Conservation (phyloP, 2,797 vertebrate genomes). For the Trematomus bernacchii region DNA sequence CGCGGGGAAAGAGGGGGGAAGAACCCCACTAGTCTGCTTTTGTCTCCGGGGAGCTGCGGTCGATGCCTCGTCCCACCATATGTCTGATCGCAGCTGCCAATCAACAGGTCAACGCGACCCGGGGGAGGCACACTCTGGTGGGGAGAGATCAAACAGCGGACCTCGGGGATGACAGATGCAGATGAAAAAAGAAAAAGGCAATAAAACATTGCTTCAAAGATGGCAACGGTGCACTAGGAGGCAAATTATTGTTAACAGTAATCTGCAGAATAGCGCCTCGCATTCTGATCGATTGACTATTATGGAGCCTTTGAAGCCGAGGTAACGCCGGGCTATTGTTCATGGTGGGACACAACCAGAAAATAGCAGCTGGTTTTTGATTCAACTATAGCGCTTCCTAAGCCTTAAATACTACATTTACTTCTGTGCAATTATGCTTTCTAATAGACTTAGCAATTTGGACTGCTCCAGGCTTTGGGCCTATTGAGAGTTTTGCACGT, state of each 20-base stretch:
- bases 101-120: constrained; percentile 88
- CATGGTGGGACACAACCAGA: constrained; percentile 74
- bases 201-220: constrained; percentile 87
- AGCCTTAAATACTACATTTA: constrained; percentile 76
- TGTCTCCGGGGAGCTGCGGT: constrained; percentile 81
- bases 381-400: constrained; percentile 66
- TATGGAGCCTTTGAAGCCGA: constrained; percentile 84
- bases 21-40: constrained; percentile 75
- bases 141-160: constrained; percentile 85
- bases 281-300: constrained; percentile 86
- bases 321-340: constrained; percentile 80
- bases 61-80: constrained; percentile 87
- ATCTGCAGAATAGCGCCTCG: constrained; percentile 84
- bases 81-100: constrained; percentile 89
- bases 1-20: constrained; percentile 17
- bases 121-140: constrained; percentile 80
- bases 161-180: constrained; percentile 85
- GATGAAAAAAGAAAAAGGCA: constrained; percentile 82
- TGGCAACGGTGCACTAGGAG: constrained; percentile 82
- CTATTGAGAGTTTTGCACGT: constrained; percentile 51
- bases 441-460: constrained; percentile 78
- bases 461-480: constrained; percentile 49
- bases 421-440: constrained; percentile 76
- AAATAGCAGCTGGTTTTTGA: constrained; percentile 77
- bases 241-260: constrained; percentile 87